Base-by-base conservation (phyloP, 2,888 invertebrate genomes). In the Rhamphomyia laevipes region DNA sequence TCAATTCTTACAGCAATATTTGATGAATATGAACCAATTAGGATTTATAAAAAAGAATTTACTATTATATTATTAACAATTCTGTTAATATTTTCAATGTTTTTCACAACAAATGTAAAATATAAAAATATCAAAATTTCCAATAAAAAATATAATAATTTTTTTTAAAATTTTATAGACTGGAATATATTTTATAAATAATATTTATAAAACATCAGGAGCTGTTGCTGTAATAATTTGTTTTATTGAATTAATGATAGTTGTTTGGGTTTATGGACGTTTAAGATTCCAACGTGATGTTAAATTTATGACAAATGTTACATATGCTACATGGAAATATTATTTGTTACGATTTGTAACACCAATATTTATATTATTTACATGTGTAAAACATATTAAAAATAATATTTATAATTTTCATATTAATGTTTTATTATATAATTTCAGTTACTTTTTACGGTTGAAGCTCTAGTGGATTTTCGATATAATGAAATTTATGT, bases 211-310 rank as follows among this genome's bases (percentile, higher is more conserved):
- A n/a, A 6, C 35, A 13, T 35, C 35, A 17, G 51, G 62, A 6
- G 57, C 65, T 13, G 60, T 65, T n/a, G 9, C 9, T n/a, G 6
- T 21, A 10, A 5, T 42, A 9, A 15, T 84, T 17, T 86, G 86
- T 57, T 71, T 85, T 5, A 74, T 89, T 48, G 87, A 94, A 66
- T 77, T 89, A n/a, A 65, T 86, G 42, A 84, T 86, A 2, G 80
- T 91, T 1, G 80, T 86, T 2, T 91, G 89, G 84, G 80, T 82
- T 33, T 91, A 92, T 60, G 92, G 91, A 57, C 72, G 78, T 2
- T 64, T 73, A 7, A 74, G 75, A 47, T 76, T 85, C 48, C 74
- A 77, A 38, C 67, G 75, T 13, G 86, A 86, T 60, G 68, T 86
- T 1, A 74, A 79, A 57, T 85, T 85, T 63, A 81, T 85, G 79